Conservation (phyloP, 2,888 invertebrate genomes). For the Aphelenchoides bicaudatus region DNA sequence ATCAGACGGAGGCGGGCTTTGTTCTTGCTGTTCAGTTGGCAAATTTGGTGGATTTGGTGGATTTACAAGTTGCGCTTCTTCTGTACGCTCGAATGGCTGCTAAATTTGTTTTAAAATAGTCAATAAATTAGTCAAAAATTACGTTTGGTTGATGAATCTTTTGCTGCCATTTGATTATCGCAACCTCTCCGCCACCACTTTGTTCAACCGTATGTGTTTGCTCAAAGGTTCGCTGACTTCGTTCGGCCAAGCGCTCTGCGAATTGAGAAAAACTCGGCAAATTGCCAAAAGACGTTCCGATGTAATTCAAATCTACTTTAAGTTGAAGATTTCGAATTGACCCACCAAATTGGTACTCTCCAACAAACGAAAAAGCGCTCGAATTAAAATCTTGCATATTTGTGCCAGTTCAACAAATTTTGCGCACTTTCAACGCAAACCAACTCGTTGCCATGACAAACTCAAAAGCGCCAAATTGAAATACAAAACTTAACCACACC, state of each 20-base stretch:
- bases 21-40: no score
- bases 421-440: no score
- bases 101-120: no score
- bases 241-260: constrained; percentile 17
- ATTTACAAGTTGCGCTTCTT: not conserved
- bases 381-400: no score
- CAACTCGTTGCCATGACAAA: no score
- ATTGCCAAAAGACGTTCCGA: constrained; percentile 28
- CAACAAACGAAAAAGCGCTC: not conserved
- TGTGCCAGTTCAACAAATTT: no score
- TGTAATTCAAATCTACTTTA: constrained; percentile 25
- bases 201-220: not conserved
- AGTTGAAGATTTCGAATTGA: no score
- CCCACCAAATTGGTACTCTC: constrained; percentile 7
- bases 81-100: no score
- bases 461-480: no score
- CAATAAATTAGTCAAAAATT: no score
- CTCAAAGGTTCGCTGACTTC: constrained; percentile 6
- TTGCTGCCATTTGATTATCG: constrained; percentile 22
- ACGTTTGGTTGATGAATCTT: constrained; percentile 20
- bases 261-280: constrained; percentile 27
- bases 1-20: no score
- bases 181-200: not conserved
- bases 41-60: constrained; percentile 17
- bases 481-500: no score